Evolutionary conservation across 2,113 vertebrate species (phyloP).

Genomic region (Saguinus imperator): DNA sequence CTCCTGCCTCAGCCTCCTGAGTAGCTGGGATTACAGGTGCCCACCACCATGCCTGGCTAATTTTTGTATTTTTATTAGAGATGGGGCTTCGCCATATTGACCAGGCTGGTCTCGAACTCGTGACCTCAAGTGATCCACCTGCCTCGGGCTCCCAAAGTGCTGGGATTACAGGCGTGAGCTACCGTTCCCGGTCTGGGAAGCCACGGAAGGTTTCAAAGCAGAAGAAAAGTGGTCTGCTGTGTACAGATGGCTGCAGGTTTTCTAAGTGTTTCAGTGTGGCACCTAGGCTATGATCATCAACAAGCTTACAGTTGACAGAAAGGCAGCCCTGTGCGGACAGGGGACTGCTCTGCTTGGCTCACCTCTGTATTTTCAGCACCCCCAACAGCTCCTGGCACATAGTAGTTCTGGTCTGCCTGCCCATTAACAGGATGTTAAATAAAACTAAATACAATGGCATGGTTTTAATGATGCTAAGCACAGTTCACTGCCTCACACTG

Average conservation of each 20-base stretch:
- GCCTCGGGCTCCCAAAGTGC: no score
- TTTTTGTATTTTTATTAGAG: no score
- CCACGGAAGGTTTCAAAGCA: neutral
- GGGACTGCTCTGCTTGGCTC: neutral
- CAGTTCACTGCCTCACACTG: accelerated
- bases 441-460: neutral
- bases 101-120: no score
- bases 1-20: no score
- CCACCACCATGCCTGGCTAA: no score
- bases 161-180: no score
- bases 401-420: neutral
- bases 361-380: neutral
- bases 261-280: neutral
- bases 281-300: accelerated
- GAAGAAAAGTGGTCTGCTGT: neutral
- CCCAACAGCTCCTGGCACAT: neutral
- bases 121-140: no score
- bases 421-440: neutral
- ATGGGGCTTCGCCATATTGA: accelerated
- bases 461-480: neutral
- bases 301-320: no score
- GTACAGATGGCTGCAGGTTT: neutral
- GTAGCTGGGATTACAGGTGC: no score
- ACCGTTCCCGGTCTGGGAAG: neutral
- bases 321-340: no score